These are phyloP conservation scores for Pandemis cinnamomeana DNA, from an alignment of 2,888 invertebrate species.

Conservation along the genomic window DNA sequence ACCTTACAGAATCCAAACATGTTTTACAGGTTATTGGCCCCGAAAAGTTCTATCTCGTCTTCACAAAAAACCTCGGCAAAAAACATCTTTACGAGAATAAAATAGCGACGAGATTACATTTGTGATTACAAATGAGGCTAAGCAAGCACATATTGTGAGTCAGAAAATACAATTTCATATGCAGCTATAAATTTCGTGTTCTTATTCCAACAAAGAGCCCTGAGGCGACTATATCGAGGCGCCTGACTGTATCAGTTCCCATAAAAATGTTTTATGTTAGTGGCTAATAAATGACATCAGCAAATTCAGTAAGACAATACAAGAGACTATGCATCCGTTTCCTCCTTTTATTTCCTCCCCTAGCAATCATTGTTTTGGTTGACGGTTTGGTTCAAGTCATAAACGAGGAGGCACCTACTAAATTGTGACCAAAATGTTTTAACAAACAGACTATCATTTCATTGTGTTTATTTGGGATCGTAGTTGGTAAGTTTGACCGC, in stretches of 20 bases:
- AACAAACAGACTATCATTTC: too few relatives aligned
- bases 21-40: background rate
- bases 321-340: constrained; percentile 77
- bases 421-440: too few relatives aligned
- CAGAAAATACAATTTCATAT: constrained; percentile 74
- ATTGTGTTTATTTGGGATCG: too few relatives aligned
- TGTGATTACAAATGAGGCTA: constrained; percentile 9
- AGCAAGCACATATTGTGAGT: constrained; percentile 21
- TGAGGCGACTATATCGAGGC: constrained; percentile 67
- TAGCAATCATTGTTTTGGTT: constrained; percentile 73
- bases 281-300: constrained; percentile 85
- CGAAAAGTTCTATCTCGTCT: background rate
- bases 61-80: background rate
- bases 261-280: constrained; percentile 85
- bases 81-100: constrained; percentile 2
- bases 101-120: constrained; percentile 1
- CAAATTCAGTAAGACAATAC: constrained; percentile 84
- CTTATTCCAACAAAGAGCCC: constrained; percentile 71
- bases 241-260: constrained; percentile 74
- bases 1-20: background rate
- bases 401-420: background rate
- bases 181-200: constrained; percentile 74
- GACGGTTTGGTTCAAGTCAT: constrained; percentile 19
- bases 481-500: too few relatives aligned
- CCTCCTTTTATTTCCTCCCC: constrained; percentile 75